A percentile compares a stretch with the other conserved stretches of the same genome.
phyloP scores from a whole-genome alignment of 2,888 invertebrate genomes.

The Belgica antarctica region DNA sequence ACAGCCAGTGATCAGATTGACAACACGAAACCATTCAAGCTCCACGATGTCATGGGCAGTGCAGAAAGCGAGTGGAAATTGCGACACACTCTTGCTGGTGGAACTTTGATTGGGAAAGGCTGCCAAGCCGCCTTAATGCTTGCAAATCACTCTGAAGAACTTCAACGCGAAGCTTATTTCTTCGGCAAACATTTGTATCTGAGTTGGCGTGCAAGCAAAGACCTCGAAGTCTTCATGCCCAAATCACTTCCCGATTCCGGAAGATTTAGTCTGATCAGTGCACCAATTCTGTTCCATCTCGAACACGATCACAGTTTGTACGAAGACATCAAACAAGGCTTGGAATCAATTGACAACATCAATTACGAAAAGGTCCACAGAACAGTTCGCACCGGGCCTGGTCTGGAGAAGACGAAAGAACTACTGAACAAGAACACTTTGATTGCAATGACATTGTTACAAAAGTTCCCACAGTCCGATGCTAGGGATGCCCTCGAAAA shows the following conservation, averaged over 20 bases:
- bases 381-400: slow-evolving; percentile 63
- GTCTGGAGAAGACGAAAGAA: slow-evolving; percentile 65
- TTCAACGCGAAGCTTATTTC: slow-evolving; percentile 78
- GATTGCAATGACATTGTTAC: slow-evolving; percentile 67
- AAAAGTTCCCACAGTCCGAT: slow-evolving; percentile 69
- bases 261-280: slow-evolving; percentile 64
- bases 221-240: slow-evolving; percentile 68
- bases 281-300: slow-evolving; percentile 79
- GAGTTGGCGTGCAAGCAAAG: slow-evolving; percentile 82
- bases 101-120: slow-evolving; percentile 74
- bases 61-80: slow-evolving; percentile 77
- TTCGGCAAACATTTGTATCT: slow-evolving; percentile 89
- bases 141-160: slow-evolving; percentile 71
- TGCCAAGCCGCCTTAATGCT: slow-evolving; percentile 83
- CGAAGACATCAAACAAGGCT: slow-evolving; percentile 35
- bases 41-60: slow-evolving; percentile 60
- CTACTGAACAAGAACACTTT: slow-evolving; percentile 68
- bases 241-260: slow-evolving; percentile 48
- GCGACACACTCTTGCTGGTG: slow-evolving; percentile 76
- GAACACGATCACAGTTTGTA: slow-evolving; percentile 55
- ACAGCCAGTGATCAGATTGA: slow-evolving; percentile 48
- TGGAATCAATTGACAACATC: slow-evolving; percentile 20
- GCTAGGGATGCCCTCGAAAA: slow-evolving; percentile 74
- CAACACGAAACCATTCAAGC: slow-evolving; percentile 58
- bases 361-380: slow-evolving; percentile 51